Evolutionary conservation across 2,113 vertebrate genomes (phyloP).

Genomic region (Argyrosomus japonicus): DNA sequence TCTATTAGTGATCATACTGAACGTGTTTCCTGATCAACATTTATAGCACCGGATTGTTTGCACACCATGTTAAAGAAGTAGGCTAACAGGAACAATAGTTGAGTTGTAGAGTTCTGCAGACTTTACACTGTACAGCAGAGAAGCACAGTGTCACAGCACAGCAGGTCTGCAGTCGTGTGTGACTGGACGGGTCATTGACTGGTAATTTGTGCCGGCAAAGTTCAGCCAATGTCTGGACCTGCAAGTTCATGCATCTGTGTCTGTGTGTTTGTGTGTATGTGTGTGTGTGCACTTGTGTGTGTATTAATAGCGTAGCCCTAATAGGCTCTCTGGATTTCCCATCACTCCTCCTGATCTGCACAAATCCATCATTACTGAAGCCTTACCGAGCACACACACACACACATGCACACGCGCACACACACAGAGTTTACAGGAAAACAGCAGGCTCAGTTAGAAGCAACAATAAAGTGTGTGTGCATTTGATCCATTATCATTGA

Average conservation of each 20-base stretch:
- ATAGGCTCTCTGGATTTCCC: conserved; percentile 84
- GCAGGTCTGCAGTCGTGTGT: not conserved
- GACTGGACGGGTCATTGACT: conserved; percentile 28
- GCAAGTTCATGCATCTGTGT: conserved; percentile 6
- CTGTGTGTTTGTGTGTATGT: conserved; percentile 13
- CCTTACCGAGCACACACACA: not conserved
- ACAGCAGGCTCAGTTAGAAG: not conserved
- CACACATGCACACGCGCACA: not conserved
- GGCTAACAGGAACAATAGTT: no score
- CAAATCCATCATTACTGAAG: conserved; percentile 70
- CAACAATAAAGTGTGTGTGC: not conserved
- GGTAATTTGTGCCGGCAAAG: not conserved
- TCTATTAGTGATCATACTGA: no score
- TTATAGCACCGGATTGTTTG: no score
- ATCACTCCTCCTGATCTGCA: conserved; percentile 76
- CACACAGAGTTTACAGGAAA: not conserved
- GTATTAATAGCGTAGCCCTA: conserved; percentile 75
- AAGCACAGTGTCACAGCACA: not conserved
- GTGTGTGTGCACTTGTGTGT: conserved; percentile 34
- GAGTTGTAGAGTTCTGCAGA: not conserved
- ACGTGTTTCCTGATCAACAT: no score
- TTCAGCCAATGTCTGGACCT: conserved; percentile 34
- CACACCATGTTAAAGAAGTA: no score
- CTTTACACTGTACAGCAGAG: not conserved
- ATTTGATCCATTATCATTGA: not conserved